Conservation (phyloP, 1,140 invertebrate genomes). For the Drosophila seguyi region DNA sequence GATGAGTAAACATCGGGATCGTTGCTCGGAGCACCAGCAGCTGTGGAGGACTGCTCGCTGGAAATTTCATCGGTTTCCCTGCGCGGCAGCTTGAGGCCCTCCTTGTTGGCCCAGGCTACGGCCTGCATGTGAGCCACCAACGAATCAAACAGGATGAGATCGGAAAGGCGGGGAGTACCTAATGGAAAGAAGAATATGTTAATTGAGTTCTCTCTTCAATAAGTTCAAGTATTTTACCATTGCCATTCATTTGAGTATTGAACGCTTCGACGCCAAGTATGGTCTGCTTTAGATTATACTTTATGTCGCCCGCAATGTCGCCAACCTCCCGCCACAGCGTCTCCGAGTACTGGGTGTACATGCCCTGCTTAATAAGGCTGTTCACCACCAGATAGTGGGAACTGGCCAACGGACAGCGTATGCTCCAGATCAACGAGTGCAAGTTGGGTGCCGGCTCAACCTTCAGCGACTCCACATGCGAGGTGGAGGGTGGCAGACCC, state of each 20-base stretch:
- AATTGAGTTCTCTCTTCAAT: not conserved
- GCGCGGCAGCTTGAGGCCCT: slow-evolving; percentile 63
- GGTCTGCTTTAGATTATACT: slow-evolving; percentile 78
- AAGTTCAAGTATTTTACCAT: slow-evolving; percentile 36
- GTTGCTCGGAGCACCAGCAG: slow-evolving; percentile 14
- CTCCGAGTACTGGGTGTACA: slow-evolving; percentile 84
- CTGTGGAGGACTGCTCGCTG: slow-evolving; percentile 21
- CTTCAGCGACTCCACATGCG: slow-evolving; percentile 93
- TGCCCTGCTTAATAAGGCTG: slow-evolving; percentile 83
- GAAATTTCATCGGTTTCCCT: slow-evolving; percentile 55
- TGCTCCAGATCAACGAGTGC: slow-evolving; percentile 87
- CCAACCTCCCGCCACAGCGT: slow-evolving; percentile 76
- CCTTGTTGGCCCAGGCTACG: slow-evolving; percentile 76
- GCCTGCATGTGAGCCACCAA: slow-evolving; percentile 81
- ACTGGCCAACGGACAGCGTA: slow-evolving; percentile 68
- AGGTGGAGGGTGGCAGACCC: slow-evolving; percentile 94
- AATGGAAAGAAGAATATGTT: not conserved
- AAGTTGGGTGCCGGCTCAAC: slow-evolving; percentile 85
- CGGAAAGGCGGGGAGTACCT: slow-evolving; percentile 74
- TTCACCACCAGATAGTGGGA: slow-evolving; percentile 82
- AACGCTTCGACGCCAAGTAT: slow-evolving; percentile 77
- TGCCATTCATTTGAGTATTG: slow-evolving; percentile 65
- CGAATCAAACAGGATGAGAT: slow-evolving; percentile 77
- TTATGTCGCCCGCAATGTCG: slow-evolving; percentile 74
- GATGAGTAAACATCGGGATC: slow-evolving; percentile 68